Conservation (phyloP, 2,113 vertebrate genomes). For the Brachyhypopomus occidentalis region DNA sequence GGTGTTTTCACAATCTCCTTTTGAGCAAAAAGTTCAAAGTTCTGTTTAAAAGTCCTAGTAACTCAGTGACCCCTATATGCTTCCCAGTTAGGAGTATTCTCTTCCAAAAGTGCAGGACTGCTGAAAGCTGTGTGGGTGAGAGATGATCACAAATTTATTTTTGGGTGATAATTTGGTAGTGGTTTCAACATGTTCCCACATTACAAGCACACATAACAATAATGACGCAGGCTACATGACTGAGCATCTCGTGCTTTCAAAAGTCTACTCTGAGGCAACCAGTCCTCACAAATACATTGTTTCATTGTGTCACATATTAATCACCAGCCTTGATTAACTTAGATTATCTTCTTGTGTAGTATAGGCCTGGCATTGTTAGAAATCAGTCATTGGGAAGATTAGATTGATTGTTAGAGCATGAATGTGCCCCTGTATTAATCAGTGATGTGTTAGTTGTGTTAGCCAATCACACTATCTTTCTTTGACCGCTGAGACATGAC, state of each 20-base stretch:
- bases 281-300: neutral
- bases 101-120: neutral
- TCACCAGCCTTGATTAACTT: neutral
- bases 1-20: conserved; percentile 11
- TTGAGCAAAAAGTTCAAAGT: conserved; percentile 22
- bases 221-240: neutral
- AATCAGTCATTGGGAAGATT: neutral
- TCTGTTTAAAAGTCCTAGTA: conserved; percentile 24
- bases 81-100: conserved; percentile 3
- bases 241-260: neutral
- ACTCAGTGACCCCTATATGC: neutral
- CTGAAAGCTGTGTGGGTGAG: conserved; percentile 31
- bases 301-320: conserved; percentile 16
- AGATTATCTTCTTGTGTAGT: neutral
- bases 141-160: conserved; percentile 20
- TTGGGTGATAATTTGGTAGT: conserved; percentile 23
- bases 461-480: neutral
- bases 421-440: neutral
- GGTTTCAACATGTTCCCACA: conserved; percentile 26
- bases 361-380: neutral
- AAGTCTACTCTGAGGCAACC: neutral
- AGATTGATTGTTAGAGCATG: neutral
- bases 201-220: neutral
- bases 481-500: conserved; percentile 2
- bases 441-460: neutral